These are phyloP conservation scores for Rhinopomastus cyanomelas DNA, from an alignment of 2,113 vertebrate species.

Conservation along the genomic window DNA sequence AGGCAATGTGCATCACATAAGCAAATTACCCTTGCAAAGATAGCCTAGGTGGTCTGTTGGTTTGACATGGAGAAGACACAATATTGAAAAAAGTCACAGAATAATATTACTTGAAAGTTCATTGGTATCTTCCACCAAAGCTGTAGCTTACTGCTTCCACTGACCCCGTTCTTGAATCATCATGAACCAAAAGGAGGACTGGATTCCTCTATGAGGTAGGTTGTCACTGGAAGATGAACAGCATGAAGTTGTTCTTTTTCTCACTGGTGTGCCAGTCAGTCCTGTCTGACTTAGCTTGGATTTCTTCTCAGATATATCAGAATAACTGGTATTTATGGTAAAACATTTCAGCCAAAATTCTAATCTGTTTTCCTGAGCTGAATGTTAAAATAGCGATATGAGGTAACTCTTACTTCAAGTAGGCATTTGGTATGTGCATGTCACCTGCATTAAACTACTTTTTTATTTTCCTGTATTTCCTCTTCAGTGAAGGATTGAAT, in stretches of 20 bases:
- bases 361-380: neutral
- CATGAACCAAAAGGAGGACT: neutral
- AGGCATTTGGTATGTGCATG: neutral
- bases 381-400: neutral
- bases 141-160: neutral
- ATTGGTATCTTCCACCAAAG: neutral
- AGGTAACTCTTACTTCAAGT: neutral
- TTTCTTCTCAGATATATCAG: neutral
- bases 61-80: neutral
- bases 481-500: neutral
- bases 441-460: neutral
- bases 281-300: neutral
- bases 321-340: neutral
- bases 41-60: neutral
- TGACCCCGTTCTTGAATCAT: constrained; percentile 9
- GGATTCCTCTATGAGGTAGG: neutral
- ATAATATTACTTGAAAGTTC: neutral
- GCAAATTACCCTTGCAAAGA: neutral
- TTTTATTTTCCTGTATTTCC: neutral
- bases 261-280: neutral
- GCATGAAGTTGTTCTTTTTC: neutral
- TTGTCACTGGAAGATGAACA: neutral
- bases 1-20: neutral
- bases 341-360: neutral
- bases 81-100: neutral